A percentile compares a stretch with the other conserved stretches of the same genome.
phyloP scores from a whole-genome alignment of 2,113 vertebrate genomes.

The Fregata magnificens region DNA sequence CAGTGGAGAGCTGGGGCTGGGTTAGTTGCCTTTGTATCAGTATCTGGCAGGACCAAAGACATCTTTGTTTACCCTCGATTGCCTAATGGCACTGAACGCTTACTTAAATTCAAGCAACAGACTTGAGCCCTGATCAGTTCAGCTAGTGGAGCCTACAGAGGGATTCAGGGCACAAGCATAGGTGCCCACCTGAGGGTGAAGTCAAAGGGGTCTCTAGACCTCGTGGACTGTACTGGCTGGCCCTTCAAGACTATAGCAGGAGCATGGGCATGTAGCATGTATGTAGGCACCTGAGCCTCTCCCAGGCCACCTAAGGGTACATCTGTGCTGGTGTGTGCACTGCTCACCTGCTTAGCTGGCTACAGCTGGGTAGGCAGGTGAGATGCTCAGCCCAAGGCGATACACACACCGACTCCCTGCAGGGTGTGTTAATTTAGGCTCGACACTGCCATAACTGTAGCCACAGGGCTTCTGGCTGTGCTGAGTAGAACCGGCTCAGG shows the following conservation, averaged over 20 bases:
- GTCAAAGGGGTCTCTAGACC: too few relatives aligned
- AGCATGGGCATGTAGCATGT: not conserved
- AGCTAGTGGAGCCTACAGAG: not conserved
- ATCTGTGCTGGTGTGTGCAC: not conserved
- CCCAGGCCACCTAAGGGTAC: not conserved
- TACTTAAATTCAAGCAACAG: not conserved
- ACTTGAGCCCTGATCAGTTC: not conserved
- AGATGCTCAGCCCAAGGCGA: not conserved
- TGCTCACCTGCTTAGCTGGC: not conserved
- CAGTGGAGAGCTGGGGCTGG: not conserved
- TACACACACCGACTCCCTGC: rapidly evolving
- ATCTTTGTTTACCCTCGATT: not conserved
- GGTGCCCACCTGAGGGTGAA: not conserved
- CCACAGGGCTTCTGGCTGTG: not conserved
- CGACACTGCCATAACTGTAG: rapidly evolving
- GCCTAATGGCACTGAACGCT: not conserved
- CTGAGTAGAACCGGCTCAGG: not conserved
- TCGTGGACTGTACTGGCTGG: not conserved
- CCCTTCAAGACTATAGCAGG: not conserved
- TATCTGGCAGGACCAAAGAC: not conserved
- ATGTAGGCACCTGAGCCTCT: not conserved
- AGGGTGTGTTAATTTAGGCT: not conserved
- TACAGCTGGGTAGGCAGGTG: not conserved
- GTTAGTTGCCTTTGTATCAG: not conserved
- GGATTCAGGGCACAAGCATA: not conserved